Evolutionary conservation across 2,797 vertebrate genomes (phyloP).

Genomic region (Sebastes minor): DNA sequence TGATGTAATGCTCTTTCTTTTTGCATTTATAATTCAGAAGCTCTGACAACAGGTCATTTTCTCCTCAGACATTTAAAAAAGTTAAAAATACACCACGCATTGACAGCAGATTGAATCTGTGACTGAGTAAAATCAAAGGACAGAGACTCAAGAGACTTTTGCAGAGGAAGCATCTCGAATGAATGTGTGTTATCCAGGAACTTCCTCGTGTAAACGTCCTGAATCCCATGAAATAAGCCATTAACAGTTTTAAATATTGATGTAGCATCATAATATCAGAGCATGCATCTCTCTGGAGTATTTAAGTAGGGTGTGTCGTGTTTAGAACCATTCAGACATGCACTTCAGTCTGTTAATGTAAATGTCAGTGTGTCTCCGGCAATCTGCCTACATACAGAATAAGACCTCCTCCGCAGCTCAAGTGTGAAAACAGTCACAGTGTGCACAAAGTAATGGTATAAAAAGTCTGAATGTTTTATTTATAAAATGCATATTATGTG

Average conservation of each 20-base stretch:
- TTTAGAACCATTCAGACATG: conserved; percentile 10
- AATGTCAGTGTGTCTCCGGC: neutral
- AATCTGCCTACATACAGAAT: neutral
- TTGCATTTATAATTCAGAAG: conserved; percentile 41
- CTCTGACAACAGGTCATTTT: neutral
- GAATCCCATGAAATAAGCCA: conserved; percentile 15
- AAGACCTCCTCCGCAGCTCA: neutral
- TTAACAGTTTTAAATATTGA: conserved; percentile 44
- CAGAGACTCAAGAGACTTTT: neutral
- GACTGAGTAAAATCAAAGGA: neutral
- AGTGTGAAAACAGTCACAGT: neutral
- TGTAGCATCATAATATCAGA: conserved; percentile 6
- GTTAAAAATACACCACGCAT: neutral
- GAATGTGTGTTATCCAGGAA: neutral
- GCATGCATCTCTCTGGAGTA: neutral
- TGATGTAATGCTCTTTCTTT: conserved; percentile 3
- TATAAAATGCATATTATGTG: neutral
- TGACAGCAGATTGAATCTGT: neutral
- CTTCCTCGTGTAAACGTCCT: neutral
- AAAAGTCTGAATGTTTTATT: neutral
- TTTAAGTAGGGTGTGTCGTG: neutral
- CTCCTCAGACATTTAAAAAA: neutral
- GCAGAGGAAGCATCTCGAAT: neutral
- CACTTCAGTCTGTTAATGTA: neutral
- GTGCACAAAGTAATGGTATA: neutral